Evolutionary conservation across 2,888 invertebrate genomes (phyloP), one percentile per base, ranked within the genome.

Genomic region (Pheosia tremula): DNA sequence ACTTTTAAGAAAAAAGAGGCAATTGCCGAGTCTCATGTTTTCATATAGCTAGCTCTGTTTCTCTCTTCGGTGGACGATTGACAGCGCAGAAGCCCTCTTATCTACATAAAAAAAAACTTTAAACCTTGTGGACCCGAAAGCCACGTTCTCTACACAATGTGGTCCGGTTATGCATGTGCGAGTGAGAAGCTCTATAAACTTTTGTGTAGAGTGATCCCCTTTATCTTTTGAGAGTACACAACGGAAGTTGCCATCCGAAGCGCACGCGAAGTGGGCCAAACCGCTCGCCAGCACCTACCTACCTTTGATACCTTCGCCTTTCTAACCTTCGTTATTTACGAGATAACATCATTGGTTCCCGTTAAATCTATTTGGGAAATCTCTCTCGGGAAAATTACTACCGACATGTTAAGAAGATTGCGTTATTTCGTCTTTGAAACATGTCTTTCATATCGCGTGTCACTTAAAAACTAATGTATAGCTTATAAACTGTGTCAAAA

Each of bases 301-400:
- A 83, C 87, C 83, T 82, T 78, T 84, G 82, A 83, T 83, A 84
- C 87, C 83, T 81, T 82, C 80, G 80, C 86, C 88, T 89, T 89
- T 89, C 88, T 86, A 88, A 74, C 69, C 62, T 74, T 64, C 58
- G 61, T 69, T 69, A 73, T 75, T 75, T 73, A 72, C 59, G 67
- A 73, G 76, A 77, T 77, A 77, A 69, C 57, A 77, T 77, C 76
- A 68, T 54, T 69, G 72, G 74, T 75, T 72, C 58, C 41, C 57
- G 57, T 72, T 68, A 68, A 71, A 69, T 67, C 64, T 54, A 54
- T 66, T 59, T 66, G 53, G 59, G 66, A 71, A 66, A 60, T 56
- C 50, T 56, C 49, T 58, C 58, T 60, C 49, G 8, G 24, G 49
- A 60, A 56, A 13, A 38, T 53, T 47, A n/a, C 4, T 7, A 45